Evolutionary conservation across 2,888 invertebrate species (phyloP).

Genomic region (Hirtodrosophila duncani): DNA sequence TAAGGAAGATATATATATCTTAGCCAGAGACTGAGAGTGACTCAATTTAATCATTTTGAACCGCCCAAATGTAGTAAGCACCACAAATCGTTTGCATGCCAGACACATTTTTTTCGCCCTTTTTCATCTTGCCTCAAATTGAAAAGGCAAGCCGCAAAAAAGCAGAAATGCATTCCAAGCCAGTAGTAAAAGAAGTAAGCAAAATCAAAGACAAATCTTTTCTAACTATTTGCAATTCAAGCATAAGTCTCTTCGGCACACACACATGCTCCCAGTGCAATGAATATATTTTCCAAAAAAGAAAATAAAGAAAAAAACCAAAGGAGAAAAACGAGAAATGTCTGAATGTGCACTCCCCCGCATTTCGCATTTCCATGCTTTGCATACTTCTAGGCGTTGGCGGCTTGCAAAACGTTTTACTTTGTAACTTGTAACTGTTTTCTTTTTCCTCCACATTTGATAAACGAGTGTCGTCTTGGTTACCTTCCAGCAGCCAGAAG

Average conservation of each 20-base stretch:
- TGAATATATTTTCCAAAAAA: slow-evolving; percentile 74
- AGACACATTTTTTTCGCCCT: slow-evolving; percentile 16
- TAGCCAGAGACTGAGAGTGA: slow-evolving; percentile 27
- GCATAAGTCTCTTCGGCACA: slow-evolving; percentile 64
- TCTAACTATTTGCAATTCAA: slow-evolving; percentile 76
- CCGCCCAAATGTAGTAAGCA: slow-evolving; percentile 69
- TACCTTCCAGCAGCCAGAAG: no score
- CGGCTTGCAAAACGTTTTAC: slow-evolving; percentile 63
- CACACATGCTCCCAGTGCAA: slow-evolving; percentile 47
- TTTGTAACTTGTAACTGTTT: slow-evolving; percentile 18
- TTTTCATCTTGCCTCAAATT: slow-evolving; percentile 23
- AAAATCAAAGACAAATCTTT: slow-evolving; percentile 73
- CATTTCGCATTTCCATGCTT: slow-evolving; percentile 21
- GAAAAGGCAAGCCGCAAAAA: slow-evolving; percentile 27
- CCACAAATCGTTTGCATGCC: slow-evolving; percentile 60
- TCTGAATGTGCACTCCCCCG: slow-evolving; percentile 6
- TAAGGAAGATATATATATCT: no score
- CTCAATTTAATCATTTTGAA: slow-evolving; percentile 59
- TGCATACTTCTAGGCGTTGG: slow-evolving; percentile 69
- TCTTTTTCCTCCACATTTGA: slow-evolving; percentile 30
- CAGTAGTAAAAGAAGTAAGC: slow-evolving; percentile 44
- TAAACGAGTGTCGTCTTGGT: slow-evolving; percentile 55
- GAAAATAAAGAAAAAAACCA: slow-evolving; percentile 28
- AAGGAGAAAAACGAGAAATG: slow-evolving; percentile 27
- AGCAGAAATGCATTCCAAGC: slow-evolving; percentile 25